A percentile compares a stretch with the other conserved stretches of the same genome.
Conservation (phyloP, 2,888 invertebrate genomes). For the Campoplex capitator region DNA sequence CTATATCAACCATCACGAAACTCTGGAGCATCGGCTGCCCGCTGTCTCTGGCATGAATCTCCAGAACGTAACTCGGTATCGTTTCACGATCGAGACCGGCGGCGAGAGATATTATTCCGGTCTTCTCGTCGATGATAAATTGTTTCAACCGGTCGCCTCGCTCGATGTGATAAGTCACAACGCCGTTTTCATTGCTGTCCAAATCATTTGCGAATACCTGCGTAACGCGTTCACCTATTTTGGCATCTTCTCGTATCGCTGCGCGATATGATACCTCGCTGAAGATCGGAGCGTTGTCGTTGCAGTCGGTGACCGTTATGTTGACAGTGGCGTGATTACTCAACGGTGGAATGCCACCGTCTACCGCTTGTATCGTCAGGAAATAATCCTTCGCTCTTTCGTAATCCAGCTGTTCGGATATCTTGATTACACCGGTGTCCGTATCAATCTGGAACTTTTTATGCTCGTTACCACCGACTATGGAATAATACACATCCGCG, state of each 20-base stretch:
- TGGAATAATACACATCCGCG: constrained; percentile 95
- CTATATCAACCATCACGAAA: constrained; percentile 91
- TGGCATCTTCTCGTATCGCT: constrained; percentile 92
- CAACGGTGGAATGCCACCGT: constrained; percentile 95
- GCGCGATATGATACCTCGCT: constrained; percentile 91
- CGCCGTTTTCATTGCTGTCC: constrained; percentile 93
- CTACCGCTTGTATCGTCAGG: constrained; percentile 95
- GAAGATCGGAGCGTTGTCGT: constrained; percentile 95
- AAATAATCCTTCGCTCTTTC: constrained; percentile 94
- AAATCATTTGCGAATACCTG: constrained; percentile 93
- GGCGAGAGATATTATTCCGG: constrained; percentile 91
- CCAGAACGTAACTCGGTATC: constrained; percentile 89
- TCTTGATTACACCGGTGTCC: constrained; percentile 90
- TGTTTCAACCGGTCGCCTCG: constrained; percentile 91
- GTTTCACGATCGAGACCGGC: constrained; percentile 93
- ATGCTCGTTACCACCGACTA: constrained; percentile 95
- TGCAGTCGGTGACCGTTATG: constrained; percentile 93
- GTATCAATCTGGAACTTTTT: constrained; percentile 92
- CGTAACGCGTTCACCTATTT: constrained; percentile 89
- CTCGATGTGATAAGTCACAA: constrained; percentile 91
- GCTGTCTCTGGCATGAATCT: constrained; percentile 93
- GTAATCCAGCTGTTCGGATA: constrained; percentile 93
- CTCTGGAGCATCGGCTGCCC: constrained; percentile 92
- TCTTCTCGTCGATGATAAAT: constrained; percentile 91
- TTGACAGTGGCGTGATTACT: constrained; percentile 95